Base-by-base conservation (phyloP, 1,140 invertebrate genomes). In the Bemisia tabaci region DNA sequence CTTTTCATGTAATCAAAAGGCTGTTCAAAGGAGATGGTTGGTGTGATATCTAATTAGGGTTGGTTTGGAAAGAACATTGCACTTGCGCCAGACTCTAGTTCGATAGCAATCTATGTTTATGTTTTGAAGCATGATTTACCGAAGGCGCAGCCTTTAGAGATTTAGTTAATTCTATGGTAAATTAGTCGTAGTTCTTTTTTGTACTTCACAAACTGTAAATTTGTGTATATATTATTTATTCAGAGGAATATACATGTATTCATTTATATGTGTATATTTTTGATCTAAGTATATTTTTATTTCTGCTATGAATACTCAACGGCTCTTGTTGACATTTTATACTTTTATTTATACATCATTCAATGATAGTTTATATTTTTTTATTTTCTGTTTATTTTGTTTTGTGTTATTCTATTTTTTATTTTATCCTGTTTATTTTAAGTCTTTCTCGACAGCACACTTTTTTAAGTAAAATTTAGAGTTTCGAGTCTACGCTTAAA, bases 141-240 rank as follows among this genome's bases (percentile, higher is more conserved):
- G n/a, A n/a, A n/a, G n/a, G n/a, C n/a, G n/a, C n/a, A n/a, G n/a
- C n/a, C n/a, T n/a, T n/a, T n/a, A n/a, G n/a, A 62, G 17, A 62
- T 62, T 25, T 62, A 26, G 26, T 23, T 62, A 26, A 25, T 17
- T 62, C 17, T 62, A 11, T 62, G 23, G 24, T 62, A 62, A 62
- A 23, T 25, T 62, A 23, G 5, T 21, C 26, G 2, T 23, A 17
- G 9, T 5, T 23, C 5, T 62, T 23, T 62, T n/a, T 62, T 23
- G n/a, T 62, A 23, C 23, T 26, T 26, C 21, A 24, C 17, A 62
- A 23, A 22, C 23, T 62, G 26, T 62, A 25, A 17, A 25, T 23
- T 62, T 62, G 25, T 9, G 22, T 17, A 12, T 12, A 23, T 23
- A 62, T 25, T n/a, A 17, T 62, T 62, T 62, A 17, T 62, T 26